These are phyloP conservation scores for Ondatra zibethicus DNA, from an alignment of 2,113 vertebrate species.

Conservation along the genomic window DNA sequence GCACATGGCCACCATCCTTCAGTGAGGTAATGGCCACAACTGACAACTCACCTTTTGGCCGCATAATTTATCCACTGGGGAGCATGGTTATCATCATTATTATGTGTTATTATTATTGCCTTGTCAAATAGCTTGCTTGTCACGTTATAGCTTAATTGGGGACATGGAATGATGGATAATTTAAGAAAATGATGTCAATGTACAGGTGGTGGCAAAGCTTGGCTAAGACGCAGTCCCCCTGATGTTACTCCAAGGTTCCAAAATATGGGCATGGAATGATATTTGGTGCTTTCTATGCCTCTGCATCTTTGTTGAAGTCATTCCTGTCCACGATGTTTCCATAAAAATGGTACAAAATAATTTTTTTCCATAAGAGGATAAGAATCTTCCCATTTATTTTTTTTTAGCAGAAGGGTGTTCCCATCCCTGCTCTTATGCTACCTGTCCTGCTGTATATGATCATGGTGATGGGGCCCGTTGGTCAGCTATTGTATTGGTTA, in stretches of 20 bases:
- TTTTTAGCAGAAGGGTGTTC: not conserved
- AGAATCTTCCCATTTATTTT: not conserved
- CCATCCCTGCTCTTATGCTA: rapidly evolving
- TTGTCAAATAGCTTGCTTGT: slow-evolving; percentile 70
- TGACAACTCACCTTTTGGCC: slow-evolving; percentile 75
- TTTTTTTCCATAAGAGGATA: not conserved
- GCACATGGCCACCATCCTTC: slow-evolving; percentile 73
- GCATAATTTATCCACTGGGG: slow-evolving; percentile 66
- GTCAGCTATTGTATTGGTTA: not conserved
- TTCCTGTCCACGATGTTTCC: not conserved
- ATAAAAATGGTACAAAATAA: not conserved
- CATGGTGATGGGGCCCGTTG: rapidly evolving
- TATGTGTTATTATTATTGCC: slow-evolving; percentile 64
- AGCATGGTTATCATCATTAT: slow-evolving; percentile 52
- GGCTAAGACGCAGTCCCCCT: not conserved
- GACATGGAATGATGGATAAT: slow-evolving; percentile 78
- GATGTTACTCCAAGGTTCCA: not conserved
- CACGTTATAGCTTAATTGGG: slow-evolving; percentile 71
- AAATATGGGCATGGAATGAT: not conserved
- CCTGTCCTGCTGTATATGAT: too few species aligned
- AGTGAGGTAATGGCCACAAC: slow-evolving; percentile 62
- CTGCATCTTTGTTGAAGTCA: not conserved
- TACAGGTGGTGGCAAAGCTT: not conserved
- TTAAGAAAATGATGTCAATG: slow-evolving; percentile 30
- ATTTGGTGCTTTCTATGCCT: not conserved